Base-by-base conservation (phyloP, 2,797 vertebrate genomes). In the Rhynchotus rufescens region DNA sequence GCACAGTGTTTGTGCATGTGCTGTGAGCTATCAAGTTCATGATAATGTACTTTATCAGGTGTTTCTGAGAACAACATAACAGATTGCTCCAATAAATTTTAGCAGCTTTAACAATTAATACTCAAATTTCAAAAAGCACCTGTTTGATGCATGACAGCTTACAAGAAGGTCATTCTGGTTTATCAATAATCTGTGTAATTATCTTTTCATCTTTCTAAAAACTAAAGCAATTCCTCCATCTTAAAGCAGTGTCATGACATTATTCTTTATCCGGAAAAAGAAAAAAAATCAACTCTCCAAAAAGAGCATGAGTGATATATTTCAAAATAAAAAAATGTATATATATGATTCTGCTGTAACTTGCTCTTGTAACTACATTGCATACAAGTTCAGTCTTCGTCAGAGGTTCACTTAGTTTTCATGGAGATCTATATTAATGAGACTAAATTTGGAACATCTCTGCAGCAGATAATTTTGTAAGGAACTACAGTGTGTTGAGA, bases 361-460 rank as follows among this genome's bases (percentile, higher is more conserved):
- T n/a, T n/a, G n/a, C n/a, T n/a, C n/a, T n/a, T n/a, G n/a, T n/a
- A n/a, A n/a, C n/a, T n/a, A n/a, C n/a, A n/a, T n/a, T n/a, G n/a
- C n/a, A n/a, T n/a, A 72, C 74, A 88, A 72, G 42, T 60, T 94
- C 73, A 78, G 36, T 68, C 92, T 96, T 92, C 75, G 89, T 66
- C 19, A 83, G 51, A 94, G 47, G 8, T 52, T 91, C 73, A 88
- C 65, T 96, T 86, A 91, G 73, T 36, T 86, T 94, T 95, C 54
- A 93, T 13, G 11, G 34, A 84, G 62, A 95, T 83, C 42, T 83
- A 77, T 57, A 96, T 71, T 90, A 92, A 94, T 78, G 81, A 96
- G 83, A 93, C 23, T 72, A 89, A 96, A 84, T 49, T 78, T 94
- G 62, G 80, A 91, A 95, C 95, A 96, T 95, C 71, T 95, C 86